Evolutionary conservation across 1,140 invertebrate genomes (phyloP).

Genomic region (Uloborus diversus): DNA sequence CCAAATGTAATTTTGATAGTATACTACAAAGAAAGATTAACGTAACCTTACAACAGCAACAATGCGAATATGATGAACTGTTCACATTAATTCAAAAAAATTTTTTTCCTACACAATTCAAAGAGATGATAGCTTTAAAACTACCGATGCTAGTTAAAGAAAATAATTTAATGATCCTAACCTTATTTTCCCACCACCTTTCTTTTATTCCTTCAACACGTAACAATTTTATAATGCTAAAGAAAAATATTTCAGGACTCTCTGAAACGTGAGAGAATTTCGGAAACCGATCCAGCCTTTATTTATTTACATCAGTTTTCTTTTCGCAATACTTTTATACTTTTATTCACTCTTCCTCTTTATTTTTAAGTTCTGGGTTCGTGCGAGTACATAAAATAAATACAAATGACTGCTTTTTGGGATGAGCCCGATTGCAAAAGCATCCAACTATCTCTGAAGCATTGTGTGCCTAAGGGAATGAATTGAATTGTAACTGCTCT

Average conservation of each 20-base stretch:
- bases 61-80: no score
- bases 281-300: background rate
- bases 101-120: no score
- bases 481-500: slow-evolving; percentile 10
- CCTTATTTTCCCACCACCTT: no score
- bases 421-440: slow-evolving; percentile 24
- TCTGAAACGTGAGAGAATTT: slow-evolving; percentile 31
- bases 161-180: no score
- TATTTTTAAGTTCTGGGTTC: background rate
- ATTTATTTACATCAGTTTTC: slow-evolving; percentile 33
- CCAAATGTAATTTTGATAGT: no score
- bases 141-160: no score
- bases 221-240: slow-evolving; percentile 23
- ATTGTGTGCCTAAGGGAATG: background rate
- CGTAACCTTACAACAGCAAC: no score
- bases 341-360: slow-evolving; percentile 15
- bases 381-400: slow-evolving; percentile 25
- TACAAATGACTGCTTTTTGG: slow-evolving; percentile 23
- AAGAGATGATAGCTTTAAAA: no score
- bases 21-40: no score
- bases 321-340: background rate
- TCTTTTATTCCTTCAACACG: no score
- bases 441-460: background rate
- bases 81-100: no score
- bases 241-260: slow-evolving; percentile 10